Conservation (phyloP, 2,113 vertebrate species). For the Uria lomvia region DNA sequence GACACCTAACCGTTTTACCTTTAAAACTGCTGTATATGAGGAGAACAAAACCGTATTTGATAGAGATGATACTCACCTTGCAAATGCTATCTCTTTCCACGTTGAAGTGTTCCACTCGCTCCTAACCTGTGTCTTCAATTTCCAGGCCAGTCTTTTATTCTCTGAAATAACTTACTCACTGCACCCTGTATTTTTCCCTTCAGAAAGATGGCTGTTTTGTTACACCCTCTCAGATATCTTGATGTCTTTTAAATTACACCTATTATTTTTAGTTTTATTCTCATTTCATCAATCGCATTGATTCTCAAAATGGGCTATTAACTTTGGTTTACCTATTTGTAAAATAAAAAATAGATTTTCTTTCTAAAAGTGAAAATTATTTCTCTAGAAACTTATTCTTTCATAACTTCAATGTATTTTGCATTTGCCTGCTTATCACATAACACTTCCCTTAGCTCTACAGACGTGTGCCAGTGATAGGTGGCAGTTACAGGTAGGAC, state of each 20-base stretch:
- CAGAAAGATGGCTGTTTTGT: background rate
- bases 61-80: background rate
- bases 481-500: background rate
- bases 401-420: background rate
- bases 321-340: background rate
- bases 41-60: background rate
- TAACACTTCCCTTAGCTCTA: background rate
- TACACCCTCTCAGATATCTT: background rate
- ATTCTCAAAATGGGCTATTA: background rate
- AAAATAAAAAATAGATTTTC: background rate
- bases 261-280: background rate
- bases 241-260: background rate
- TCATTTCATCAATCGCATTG: background rate
- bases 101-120: background rate
- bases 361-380: background rate
- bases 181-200: background rate
- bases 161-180: background rate
- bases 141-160: background rate
- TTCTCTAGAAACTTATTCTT: background rate
- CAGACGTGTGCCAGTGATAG: background rate
- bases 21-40: background rate
- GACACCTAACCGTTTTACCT: background rate
- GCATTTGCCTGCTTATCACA: background rate
- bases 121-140: background rate
- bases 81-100: background rate